Base-by-base conservation (phyloP, 2,113 vertebrate species). In the Cochlearius cochlearius region DNA sequence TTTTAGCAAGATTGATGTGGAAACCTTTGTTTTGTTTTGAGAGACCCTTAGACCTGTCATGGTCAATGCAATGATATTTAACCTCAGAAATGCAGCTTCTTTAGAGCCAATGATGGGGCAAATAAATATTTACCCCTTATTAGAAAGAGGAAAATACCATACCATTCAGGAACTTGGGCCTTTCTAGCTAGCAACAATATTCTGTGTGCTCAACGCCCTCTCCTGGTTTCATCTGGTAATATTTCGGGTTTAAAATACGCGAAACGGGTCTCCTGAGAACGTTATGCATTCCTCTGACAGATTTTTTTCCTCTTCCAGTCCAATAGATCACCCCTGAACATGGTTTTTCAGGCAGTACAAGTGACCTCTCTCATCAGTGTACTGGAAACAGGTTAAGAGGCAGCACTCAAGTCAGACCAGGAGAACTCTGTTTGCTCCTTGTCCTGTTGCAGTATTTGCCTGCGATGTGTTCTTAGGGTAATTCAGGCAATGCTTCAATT, bases 181-280 rank as follows among this genome's bases (percentile, higher is more conserved):
- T 92, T 85, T 43, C 26, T 72, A 72, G 43, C n/a, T 69, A 66
- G 72, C 62, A 78, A 8, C 30, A 71, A 71, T 95, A 95, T 97
- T 83, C 96, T 87, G 88, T 96, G 97, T 95, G 49, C 81, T 94
- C 94, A 79, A 96, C 91, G 98, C 98, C 98, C 98, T 98, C 98
- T 98, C 73, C 98, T 98, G 98, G 98, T 93, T 86, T 82, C 15
- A 83, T 49, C 22, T 77, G 90, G 96, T 96, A 98, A 90, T 56
- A 75, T 96, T 96, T 56, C 23, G 32, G 34, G 25, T 88, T 92
- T 88, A 41, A 77, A 83, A 64, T 30, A 29, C 1, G 23, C 12
- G 10, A 84, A 75, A 72, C 2, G 0, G 25, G 13, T 86, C 50
- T 90, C 32, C 50, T 41, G 43, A 82, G 74, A 93, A 22, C 34